Evolutionary conservation across 2,888 invertebrate species (phyloP).

Genomic region (Glaucopsyche alexis): DNA sequence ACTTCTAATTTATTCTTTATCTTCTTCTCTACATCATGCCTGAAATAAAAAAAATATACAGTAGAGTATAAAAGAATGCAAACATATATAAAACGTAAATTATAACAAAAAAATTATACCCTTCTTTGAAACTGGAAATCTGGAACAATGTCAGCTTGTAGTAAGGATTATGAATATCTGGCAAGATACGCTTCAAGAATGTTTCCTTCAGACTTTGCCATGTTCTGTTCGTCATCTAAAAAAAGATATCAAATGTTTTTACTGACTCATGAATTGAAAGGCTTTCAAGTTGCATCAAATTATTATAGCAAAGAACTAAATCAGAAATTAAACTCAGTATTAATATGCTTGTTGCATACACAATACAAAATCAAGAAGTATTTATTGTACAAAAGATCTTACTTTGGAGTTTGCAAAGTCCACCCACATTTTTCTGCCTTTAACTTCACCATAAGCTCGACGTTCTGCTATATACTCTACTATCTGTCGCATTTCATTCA

Average conservation of each 20-base stretch:
- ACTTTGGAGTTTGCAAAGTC: slow-evolving; percentile 62
- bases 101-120: slow-evolving; percentile 49
- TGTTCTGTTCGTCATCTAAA: slow-evolving; percentile 62
- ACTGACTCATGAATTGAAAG: background rate
- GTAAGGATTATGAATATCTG: slow-evolving; percentile 71
- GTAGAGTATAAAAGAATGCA: background rate
- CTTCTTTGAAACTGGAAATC: slow-evolving; percentile 61
- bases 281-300: background rate
- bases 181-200: slow-evolving; percentile 68
- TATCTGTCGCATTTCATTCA: slow-evolving; percentile 66
- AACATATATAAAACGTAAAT: too few species aligned
- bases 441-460: slow-evolving; percentile 57
- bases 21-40: slow-evolving; percentile 53
- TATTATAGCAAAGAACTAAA: background rate
- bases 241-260: slow-evolving; percentile 33
- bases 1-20: slow-evolving; percentile 57
- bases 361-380: too few species aligned
- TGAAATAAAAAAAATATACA: slow-evolving; percentile 42
- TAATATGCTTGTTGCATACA: too few species aligned
- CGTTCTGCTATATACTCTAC: slow-evolving; percentile 63
- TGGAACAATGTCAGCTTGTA: slow-evolving; percentile 58
- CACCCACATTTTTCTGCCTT: slow-evolving; percentile 70
- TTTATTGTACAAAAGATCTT: slow-evolving; percentile 24
- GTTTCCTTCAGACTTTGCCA: slow-evolving; percentile 77
- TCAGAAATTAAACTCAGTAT: background rate